phyloP scores from a whole-genome alignment of 2,113 vertebrate genomes.

The Capricornis sumatraensis region DNA sequence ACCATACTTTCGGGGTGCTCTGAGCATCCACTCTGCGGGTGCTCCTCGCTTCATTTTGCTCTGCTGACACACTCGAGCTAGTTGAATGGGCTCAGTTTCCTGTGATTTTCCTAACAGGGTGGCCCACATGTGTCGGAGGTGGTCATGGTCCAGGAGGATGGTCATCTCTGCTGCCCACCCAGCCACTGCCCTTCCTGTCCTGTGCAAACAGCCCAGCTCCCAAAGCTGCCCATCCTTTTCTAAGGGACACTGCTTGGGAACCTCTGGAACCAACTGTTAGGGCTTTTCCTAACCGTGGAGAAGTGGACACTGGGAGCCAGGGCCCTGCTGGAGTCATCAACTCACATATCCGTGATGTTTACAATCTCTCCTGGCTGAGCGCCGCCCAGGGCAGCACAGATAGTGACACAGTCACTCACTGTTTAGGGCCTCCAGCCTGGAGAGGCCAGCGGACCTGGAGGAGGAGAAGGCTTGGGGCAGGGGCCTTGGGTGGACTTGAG shows the following conservation, averaged over 20 bases:
- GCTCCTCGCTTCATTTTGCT: rapidly evolving
- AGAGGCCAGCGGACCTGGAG: not conserved
- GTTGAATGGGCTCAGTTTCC: not conserved
- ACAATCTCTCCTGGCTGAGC: not conserved
- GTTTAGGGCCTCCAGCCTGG: not conserved
- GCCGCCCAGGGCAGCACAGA: no score
- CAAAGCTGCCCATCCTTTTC: not conserved
- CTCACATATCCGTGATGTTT: not conserved
- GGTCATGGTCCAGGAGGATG: rapidly evolving
- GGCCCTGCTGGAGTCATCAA: not conserved
- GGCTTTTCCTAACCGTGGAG: not conserved
- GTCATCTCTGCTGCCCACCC: not conserved
- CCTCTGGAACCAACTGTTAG: not conserved
- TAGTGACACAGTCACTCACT: rapidly evolving
- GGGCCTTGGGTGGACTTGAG: not conserved
- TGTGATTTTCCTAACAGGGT: not conserved
- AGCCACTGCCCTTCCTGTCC: not conserved
- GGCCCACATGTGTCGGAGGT: rapidly evolving
- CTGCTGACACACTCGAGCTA: not conserved
- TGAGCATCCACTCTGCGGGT: rapidly evolving
- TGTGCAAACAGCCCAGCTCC: not conserved
- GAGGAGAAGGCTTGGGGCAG: not conserved
- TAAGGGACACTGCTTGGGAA: not conserved
- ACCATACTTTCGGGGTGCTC: not conserved
- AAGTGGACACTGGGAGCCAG: not conserved